Percentiles rank a stretch among this genome's conserved stretches.
Evolutionary conservation across 2,888 invertebrate species (phyloP).

Genomic region (Chloromyia formosa): DNA sequence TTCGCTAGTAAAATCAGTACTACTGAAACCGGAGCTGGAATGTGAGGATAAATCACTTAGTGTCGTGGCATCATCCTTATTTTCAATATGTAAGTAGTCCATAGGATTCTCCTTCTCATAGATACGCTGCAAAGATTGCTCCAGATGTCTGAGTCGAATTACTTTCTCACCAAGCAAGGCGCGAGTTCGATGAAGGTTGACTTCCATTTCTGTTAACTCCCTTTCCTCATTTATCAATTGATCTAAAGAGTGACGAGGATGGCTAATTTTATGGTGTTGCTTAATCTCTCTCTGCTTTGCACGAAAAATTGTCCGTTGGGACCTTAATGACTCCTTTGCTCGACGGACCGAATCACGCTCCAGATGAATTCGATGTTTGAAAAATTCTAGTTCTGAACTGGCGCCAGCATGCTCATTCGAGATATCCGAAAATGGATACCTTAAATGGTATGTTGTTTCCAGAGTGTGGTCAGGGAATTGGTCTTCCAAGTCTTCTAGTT

Average conservation of each 20-base stretch:
- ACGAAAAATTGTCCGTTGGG: constrained; percentile 74
- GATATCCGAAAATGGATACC: constrained; percentile 83
- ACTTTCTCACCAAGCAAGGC: constrained; percentile 84
- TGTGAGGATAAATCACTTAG: constrained; percentile 74
- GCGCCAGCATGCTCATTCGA: constrained; percentile 62
- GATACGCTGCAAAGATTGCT: constrained; percentile 75
- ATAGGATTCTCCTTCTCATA: constrained; percentile 62
- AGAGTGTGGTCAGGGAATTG: constrained; percentile 77
- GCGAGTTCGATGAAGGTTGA: constrained; percentile 81
- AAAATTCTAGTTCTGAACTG: constrained; percentile 81
- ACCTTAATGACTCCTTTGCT: constrained; percentile 78
- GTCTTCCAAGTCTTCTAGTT: constrained; percentile 83
- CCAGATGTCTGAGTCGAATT: constrained; percentile 79
- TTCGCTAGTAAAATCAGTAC: constrained; percentile 72
- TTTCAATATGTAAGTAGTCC: constrained; percentile 57
- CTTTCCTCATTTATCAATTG: constrained; percentile 75
- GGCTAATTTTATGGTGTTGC: constrained; percentile 61
- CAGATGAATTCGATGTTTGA: constrained; percentile 81
- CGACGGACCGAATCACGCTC: constrained; percentile 84
- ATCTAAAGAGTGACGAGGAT: constrained; percentile 58
- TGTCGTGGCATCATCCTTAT: constrained; percentile 69
- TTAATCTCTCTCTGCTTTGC: constrained; percentile 70
- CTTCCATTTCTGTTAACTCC: constrained; percentile 84
- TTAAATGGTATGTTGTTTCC: constrained; percentile 79
- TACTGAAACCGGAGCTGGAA: constrained; percentile 69